These are phyloP conservation scores for Cactoblastis cactorum DNA, from an alignment of 2,888 invertebrate species.

Conservation along the genomic window DNA sequence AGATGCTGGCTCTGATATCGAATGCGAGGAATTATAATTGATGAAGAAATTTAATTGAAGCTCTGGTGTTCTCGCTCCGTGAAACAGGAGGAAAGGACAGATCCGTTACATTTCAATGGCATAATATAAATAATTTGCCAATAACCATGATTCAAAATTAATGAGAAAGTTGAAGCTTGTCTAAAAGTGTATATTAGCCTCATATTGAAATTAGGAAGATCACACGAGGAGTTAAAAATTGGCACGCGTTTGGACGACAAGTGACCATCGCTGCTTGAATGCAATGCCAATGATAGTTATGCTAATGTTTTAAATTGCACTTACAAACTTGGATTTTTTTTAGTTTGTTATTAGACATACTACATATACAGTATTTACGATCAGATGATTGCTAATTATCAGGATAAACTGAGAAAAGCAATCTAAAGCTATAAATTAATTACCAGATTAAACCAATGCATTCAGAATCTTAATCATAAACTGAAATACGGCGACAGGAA, in stretches of 20 bases:
- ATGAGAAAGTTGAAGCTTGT: no score
- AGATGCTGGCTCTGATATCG: constrained; percentile 10
- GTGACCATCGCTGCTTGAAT: not conserved
- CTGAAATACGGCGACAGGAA: constrained; percentile 12
- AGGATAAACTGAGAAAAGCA: not conserved
- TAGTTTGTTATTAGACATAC: no score
- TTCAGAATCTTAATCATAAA: constrained; percentile 9
- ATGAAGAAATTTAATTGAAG: constrained; percentile 26
- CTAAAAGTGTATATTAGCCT: no score
- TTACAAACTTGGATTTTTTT: no score
- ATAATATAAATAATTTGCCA: no score
- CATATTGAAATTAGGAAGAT: not conserved
- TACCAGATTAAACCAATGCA: not conserved
- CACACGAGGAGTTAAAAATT: not conserved
- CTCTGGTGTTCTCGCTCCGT: constrained; percentile 14
- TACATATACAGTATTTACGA: no score
- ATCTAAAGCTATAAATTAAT: not conserved
- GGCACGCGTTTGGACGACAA: not conserved
- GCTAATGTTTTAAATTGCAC: no score
- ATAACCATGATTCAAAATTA: no score
- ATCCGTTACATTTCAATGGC: not conserved
- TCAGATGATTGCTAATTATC: no score
- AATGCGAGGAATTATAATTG: constrained; percentile 17
- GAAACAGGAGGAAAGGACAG: constrained; percentile 3
- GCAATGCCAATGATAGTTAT: not conserved